Base-by-base conservation (phyloP, 2,888 invertebrate species). In the Druceiella hillmani region DNA sequence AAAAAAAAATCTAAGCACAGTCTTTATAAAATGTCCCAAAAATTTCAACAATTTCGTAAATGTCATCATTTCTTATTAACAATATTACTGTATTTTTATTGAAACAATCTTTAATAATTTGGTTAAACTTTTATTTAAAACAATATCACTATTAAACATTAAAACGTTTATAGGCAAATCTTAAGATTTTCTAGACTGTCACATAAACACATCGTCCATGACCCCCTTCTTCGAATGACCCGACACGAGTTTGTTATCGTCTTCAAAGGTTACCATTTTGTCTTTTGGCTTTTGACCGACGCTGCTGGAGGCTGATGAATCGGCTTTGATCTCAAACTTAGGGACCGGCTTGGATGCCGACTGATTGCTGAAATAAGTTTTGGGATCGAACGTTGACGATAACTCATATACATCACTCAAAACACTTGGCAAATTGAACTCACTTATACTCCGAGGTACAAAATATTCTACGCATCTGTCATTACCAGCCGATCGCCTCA, bases 181-280 rank as follows among this genome's bases (percentile, higher is more conserved):
- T n/a, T n/a, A n/a, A n/a, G n/a, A n/a, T n/a, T n/a, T n/a, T n/a
- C n/a, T n/a, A n/a, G n/a, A n/a, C n/a, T n/a, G 81, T 87, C 84
- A 87, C 87, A 87, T 87, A 59, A 87, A 87, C 52, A 87, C 81
- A 59, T 86, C 86, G 40, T 79, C 80, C 31, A 78, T 66, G 41
- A 72, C 64, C 20, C 66, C 61, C 33, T 63, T 59, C 48, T 62
- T 64, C 47, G 62, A 64, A 9, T 20, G 32, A 6, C 14, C 61
- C 57, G 45, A 62, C 61, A 52, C 66, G 54, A 9, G 62, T 61
- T 48, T 70, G 67, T 54, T 69, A 62, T 86, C 85, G 57, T 87
- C 87, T 56, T 86, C 85, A 53, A 87, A 87, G 3, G 86, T 87
- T 24, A 87, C 86, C 79, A 85, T 81, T 59, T 85, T 85, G 58